These are phyloP conservation scores for Xiphophorus couchianus DNA, from an alignment of 2,113 vertebrate species.

Conservation along the genomic window DNA sequence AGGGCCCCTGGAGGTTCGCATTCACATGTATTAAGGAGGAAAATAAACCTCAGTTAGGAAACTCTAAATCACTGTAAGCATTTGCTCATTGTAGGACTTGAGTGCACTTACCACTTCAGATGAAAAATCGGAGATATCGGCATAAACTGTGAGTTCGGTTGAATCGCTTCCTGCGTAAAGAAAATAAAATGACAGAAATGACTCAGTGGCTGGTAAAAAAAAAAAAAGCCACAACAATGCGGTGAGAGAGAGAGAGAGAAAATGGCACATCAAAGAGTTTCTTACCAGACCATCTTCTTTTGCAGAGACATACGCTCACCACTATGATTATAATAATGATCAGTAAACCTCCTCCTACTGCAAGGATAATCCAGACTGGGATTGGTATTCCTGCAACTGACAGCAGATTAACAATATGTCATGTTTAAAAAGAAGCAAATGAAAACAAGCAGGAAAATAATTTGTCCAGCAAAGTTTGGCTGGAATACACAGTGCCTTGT, in stretches of 20 bases:
- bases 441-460: not conserved
- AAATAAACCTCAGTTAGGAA: not conserved
- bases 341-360: not conserved
- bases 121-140: conserved; percentile 23
- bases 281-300: not conserved
- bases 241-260: not conserved
- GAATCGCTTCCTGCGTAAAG: not conserved
- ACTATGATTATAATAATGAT: not conserved
- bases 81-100: not conserved
- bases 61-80: not conserved
- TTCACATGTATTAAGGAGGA: not conserved
- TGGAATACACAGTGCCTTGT: too few species aligned
- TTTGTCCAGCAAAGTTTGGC: too few species aligned
- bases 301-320: not conserved
- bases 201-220: not conserved
- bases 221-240: too few species aligned
- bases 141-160: conserved; percentile 41
- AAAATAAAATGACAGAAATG: not conserved
- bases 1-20: not conserved
- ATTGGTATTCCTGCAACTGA: fast-evolving
- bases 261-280: not conserved
- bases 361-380: fast-evolving
- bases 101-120: conserved; percentile 6
- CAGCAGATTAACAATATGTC: fast-evolving
- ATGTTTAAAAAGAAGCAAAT: not conserved